Evolutionary conservation across 2,113 vertebrate species (phyloP).

Genomic region (Anguilla japonica): DNA sequence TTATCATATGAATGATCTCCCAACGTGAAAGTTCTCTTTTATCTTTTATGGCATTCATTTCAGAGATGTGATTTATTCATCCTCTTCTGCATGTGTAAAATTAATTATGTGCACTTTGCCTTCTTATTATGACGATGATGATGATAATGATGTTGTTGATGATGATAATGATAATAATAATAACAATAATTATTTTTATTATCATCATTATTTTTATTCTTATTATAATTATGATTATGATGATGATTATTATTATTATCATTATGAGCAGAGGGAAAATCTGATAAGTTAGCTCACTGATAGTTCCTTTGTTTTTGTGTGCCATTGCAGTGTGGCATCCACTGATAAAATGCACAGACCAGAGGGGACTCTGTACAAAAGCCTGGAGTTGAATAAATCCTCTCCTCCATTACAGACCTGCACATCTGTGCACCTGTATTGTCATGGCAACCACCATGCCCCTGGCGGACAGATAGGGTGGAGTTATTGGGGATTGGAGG

Average conservation of each 20-base stretch:
- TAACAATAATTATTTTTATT: background rate
- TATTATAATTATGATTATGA: background rate
- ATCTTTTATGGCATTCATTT: background rate
- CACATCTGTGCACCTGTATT: background rate
- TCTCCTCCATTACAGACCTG: background rate
- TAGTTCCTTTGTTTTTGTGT: background rate
- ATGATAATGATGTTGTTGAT: too few species aligned
- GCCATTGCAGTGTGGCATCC: background rate
- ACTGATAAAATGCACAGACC: background rate
- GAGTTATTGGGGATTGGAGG: background rate
- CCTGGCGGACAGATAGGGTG: background rate
- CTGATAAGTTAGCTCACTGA: background rate
- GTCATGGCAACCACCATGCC: background rate
- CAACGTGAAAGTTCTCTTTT: background rate
- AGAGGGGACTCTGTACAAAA: background rate
- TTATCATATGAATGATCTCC: background rate
- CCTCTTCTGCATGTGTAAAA: background rate
- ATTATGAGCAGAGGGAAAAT: background rate
- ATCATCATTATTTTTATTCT: too few species aligned
- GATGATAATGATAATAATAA: too few species aligned
- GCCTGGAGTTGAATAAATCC: background rate
- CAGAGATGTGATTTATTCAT: too few species aligned
- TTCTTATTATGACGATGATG: too few species aligned
- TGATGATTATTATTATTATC: too few species aligned
- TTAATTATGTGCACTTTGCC: too few species aligned